phyloP scores from a whole-genome alignment of 2,888 invertebrate species.

The Nipponacmea schrenckii region DNA sequence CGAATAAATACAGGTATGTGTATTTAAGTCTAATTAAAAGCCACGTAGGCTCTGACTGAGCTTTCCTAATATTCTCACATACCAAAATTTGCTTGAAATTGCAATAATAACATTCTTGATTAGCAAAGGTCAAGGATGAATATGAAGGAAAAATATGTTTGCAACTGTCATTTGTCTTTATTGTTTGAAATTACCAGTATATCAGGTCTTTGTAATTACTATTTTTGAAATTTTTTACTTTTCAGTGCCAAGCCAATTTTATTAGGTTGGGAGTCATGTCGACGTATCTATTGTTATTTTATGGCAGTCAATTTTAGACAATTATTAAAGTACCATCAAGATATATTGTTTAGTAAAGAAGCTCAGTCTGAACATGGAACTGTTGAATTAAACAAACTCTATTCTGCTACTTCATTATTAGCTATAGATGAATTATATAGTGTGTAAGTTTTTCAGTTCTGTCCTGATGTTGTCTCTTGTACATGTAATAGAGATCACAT shows the following conservation, averaged over 20 bases:
- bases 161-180: too few relatives aligned
- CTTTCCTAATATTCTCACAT: too few relatives aligned
- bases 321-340: constrained; percentile 85
- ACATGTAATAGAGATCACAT: too few relatives aligned
- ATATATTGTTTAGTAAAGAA: constrained; percentile 80
- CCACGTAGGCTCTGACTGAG: too few relatives aligned
- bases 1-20: too few relatives aligned
- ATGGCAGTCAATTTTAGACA: constrained; percentile 93
- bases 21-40: too few relatives aligned
- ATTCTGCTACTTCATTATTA: constrained; percentile 86
- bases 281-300: constrained; percentile 88
- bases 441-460: constrained; percentile 67
- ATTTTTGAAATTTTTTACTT: constrained; percentile 37
- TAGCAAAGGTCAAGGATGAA: too few relatives aligned
- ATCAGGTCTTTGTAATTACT: background rate
- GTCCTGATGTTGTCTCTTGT: too few relatives aligned
- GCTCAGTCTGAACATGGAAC: constrained; percentile 75
- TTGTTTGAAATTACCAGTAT: background rate
- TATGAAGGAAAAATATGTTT: too few relatives aligned
- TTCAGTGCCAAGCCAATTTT: constrained; percentile 80
- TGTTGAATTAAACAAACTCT: constrained; percentile 81
- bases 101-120: too few relatives aligned
- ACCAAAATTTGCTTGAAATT: too few relatives aligned
- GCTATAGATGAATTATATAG: constrained; percentile 92
- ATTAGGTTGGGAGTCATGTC: constrained; percentile 88